Evolutionary conservation across 2,797 vertebrate genomes (phyloP).

Genomic region (Chromis chromis): DNA sequence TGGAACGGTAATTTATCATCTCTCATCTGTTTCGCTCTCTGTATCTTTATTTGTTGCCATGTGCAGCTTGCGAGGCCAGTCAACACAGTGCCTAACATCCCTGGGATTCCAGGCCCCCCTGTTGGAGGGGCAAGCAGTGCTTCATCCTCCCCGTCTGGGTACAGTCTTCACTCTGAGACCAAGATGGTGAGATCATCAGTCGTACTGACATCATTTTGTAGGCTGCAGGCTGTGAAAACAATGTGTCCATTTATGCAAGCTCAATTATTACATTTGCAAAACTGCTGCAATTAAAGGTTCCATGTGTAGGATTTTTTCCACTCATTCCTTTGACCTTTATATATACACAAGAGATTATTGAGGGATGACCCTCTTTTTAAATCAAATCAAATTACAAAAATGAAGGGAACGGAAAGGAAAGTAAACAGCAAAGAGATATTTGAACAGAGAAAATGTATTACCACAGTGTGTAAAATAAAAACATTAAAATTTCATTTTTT

Average conservation of each 20-base stretch:
- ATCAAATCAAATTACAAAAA: too few relatives aligned
- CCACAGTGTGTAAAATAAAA: too few relatives aligned
- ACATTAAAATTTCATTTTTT: too few relatives aligned
- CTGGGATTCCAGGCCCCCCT: slow-evolving; percentile 95
- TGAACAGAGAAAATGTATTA: too few relatives aligned
- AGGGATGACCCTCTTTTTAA: too few relatives aligned
- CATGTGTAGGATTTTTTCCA: too few relatives aligned
- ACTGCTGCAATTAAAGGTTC: too few relatives aligned
- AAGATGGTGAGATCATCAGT: slow-evolving; percentile 88
- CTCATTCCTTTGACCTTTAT: too few relatives aligned
- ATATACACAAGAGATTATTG: too few relatives aligned
- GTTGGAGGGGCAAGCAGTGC: slow-evolving; percentile 86
- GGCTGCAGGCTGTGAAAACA: not conserved
- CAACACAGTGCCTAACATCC: slow-evolving; percentile 93
- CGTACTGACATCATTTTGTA: slow-evolving; percentile 4
- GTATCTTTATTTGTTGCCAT: slow-evolving; percentile 39
- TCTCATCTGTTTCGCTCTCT: not conserved
- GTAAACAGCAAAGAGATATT: too few relatives aligned
- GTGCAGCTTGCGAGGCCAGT: slow-evolving; percentile 90
- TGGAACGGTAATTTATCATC: not conserved
- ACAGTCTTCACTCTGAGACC: slow-evolving; percentile 88
- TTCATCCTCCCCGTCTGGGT: slow-evolving; percentile 90
- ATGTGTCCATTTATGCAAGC: not conserved
- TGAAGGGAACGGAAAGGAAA: too few relatives aligned
- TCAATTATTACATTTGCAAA: too few relatives aligned